Evolutionary conservation across 2,888 invertebrate species (phyloP), one percentile per base, ranked within the genome.

Genomic region (Tribolium freemani): DNA sequence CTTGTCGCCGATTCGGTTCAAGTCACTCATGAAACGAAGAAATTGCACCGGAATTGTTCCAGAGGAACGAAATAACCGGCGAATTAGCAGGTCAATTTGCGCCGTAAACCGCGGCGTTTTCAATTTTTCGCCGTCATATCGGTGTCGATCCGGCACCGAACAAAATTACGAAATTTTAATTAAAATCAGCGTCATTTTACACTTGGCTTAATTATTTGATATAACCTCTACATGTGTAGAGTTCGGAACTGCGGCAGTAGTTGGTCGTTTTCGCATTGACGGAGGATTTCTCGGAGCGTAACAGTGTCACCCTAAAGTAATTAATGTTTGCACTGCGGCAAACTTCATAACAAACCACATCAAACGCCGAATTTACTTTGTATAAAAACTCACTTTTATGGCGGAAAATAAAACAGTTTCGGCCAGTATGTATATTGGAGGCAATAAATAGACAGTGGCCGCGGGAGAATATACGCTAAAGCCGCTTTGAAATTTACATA

Each of bases 291-390:
- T 71, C 71, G 60, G 48, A 73, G 72, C 75, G 75, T 77, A 72
- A 74, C 75, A 58, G 60, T 77, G 74, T 76, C 75, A 74, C 73
- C 75, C 69, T 61, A 68, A 76, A 75, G 78, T 77, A 80, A 80
- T 80, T 79, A 80, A 78, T 76, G 77, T 76, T 68, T 71, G 75
- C 70, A 71, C 74, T 73, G 76, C 74, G 75, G 77, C 75, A 77
- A 77, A 77, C 76, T 79, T 75, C 76, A 78, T 77, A 77, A 80
- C 78, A 79, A 76, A 77, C 81, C 80, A 77, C 80, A 79, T 79
- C 80, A 81, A 79, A 81, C 78, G 77, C 61, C 72, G 74, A 77
- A 76, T 80, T 78, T 76, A 76, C 78, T 76, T 77, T 74, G 77
- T 78, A 79, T 78, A 79, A 80, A 78, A 78, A 76, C 76, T 69